phyloP scores from a whole-genome alignment of 2,888 invertebrate species.

The Conops quadrifasciatus region DNA sequence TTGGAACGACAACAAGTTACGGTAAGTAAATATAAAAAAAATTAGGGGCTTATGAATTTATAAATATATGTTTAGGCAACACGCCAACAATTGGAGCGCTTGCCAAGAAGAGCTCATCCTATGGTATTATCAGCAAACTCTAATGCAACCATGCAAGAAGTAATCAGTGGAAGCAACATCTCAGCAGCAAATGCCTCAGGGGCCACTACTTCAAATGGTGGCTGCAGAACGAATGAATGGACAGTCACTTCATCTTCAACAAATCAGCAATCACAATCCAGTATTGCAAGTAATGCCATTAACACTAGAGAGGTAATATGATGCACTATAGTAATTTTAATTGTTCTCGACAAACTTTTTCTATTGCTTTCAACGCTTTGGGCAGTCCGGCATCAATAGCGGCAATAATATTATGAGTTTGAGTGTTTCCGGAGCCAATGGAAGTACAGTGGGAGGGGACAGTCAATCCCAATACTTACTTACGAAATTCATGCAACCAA shows the following conservation, averaged over 20 bases:
- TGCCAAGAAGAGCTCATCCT: slow-evolving; percentile 83
- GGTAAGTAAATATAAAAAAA: slow-evolving; percentile 58
- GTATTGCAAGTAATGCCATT: slow-evolving; percentile 60
- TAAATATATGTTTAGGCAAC: slow-evolving; percentile 70
- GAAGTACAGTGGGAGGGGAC: slow-evolving; percentile 42
- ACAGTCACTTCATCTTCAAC: slow-evolving; percentile 59
- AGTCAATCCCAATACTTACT: slow-evolving; percentile 61
- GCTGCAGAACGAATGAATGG: slow-evolving; percentile 60
- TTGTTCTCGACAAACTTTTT: slow-evolving; percentile 53
- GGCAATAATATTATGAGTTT: slow-evolving; percentile 47
- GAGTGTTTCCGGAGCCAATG: slow-evolving; percentile 44
- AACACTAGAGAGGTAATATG: slow-evolving; percentile 63
- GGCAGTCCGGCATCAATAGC: slow-evolving; percentile 51
- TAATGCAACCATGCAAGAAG: slow-evolving; percentile 67
- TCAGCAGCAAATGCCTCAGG: slow-evolving; percentile 46
- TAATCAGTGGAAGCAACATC: slow-evolving; percentile 61
- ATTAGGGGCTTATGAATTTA: no score
- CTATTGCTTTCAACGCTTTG: slow-evolving; percentile 48
- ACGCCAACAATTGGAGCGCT: slow-evolving; percentile 87
- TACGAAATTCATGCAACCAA: slow-evolving; percentile 68
- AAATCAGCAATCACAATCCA: slow-evolving; percentile 62
- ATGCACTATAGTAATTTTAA: slow-evolving; percentile 51
- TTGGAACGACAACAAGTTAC: slow-evolving; percentile 88
- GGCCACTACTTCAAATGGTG: slow-evolving; percentile 46
- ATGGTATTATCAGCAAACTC: slow-evolving; percentile 71